These are phyloP conservation scores for Cololabis saira DNA, from an alignment of 2,113 vertebrate species.

Conservation along the genomic window DNA sequence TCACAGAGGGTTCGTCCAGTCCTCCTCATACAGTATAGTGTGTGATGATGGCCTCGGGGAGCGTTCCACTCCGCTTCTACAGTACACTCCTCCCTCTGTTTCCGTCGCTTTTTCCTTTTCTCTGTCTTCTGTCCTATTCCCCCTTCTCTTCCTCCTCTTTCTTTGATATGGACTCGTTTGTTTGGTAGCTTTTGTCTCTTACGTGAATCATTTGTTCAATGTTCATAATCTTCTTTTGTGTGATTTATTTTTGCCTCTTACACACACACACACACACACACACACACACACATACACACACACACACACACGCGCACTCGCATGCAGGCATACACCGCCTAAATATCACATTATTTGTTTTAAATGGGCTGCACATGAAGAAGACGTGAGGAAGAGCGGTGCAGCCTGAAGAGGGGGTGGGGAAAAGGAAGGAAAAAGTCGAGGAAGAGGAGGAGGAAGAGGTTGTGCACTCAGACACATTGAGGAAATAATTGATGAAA, in stretches of 20 bases:
- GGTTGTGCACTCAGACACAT: conserved; percentile 37
- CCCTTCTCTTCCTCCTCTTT: too few species aligned
- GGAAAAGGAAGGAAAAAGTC: too few species aligned
- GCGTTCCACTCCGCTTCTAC: too few species aligned
- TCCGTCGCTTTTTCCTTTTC: too few species aligned
- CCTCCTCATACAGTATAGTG: too few species aligned
- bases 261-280: conserved; percentile 9
- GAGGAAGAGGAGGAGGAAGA: conserved; percentile 2
- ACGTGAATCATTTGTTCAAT: conserved; percentile 2
- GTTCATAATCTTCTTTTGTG: conserved; percentile 46
- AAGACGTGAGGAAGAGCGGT: neutral
- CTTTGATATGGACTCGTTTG: too few species aligned
- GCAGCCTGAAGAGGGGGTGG: neutral
- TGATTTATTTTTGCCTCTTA: conserved; percentile 50
- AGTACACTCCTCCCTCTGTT: too few species aligned
- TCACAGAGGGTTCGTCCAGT: too few species aligned
- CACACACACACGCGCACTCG: too few species aligned
- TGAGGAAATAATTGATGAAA: conserved; percentile 60
- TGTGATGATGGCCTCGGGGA: too few species aligned
- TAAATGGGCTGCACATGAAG: conserved; percentile 27
- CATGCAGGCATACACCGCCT: neutral
- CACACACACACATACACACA: conserved; percentile 16
- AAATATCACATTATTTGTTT: conserved; percentile 35
- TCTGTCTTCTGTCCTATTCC: too few species aligned
- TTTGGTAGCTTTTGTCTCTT: too few species aligned